Evolutionary conservation across 2,888 invertebrate species (phyloP), one percentile per base, ranked within the genome.

Genomic region (Exephanes ischioxanthus): DNA sequence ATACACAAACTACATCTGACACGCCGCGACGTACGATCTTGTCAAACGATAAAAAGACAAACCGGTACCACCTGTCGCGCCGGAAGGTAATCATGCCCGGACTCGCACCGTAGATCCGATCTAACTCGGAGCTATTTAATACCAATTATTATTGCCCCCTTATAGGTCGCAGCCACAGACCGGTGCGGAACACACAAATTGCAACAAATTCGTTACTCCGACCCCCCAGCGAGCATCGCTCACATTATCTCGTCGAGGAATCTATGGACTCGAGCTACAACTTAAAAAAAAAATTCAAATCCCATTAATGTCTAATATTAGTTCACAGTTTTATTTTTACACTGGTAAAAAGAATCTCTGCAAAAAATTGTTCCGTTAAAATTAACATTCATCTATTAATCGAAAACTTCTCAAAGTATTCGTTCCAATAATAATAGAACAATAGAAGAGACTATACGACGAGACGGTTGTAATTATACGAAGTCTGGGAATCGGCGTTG

Each of bases 71-170:
- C 88, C 88, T 88, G 88, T 88, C 88, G 87, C 84, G 80, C 85
- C 75, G 83, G 83, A 82, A 87, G 87, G 83, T 87, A 88, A 88
- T 87, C 86, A 88, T 87, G 83, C 67, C 84, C 70, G 51, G 68
- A 51, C 58, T 53, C 55, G 45, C 67, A 22, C 53, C 73, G 83
- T 73, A 88, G 90, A 92, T 92, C 89, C 88, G 87, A 92, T 92
- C 91, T 90, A 84, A 88, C 80, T 79, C 87, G 76, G 84, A 83
- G 88, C 91, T 91, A 92, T 92, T 93, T 92, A 92, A 91, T 91
- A 89, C 89, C 90, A 93, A 93, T 93, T 92, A 92, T 89, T 88
- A 78, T 83, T 83, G 80, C 72, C 61, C 76, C 55, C 22, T 22
- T 19, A 26, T 37, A 22, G 72, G 45, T 55, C 45, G 41, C 79